phyloP scores from a whole-genome alignment of 2,888 invertebrate species.

The Oegoconia quadripuncta region DNA sequence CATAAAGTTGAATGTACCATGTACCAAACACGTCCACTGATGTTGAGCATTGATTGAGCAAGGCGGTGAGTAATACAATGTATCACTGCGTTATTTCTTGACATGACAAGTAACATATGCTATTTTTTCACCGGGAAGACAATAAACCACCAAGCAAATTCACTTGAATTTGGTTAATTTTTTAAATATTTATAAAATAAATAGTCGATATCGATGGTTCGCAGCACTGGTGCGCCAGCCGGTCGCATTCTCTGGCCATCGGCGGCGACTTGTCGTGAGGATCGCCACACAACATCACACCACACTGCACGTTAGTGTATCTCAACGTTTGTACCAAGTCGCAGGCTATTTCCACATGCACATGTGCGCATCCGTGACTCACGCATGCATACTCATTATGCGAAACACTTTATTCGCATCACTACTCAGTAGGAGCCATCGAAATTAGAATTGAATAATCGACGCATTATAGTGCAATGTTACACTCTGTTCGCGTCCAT shows the following conservation, averaged over 20 bases:
- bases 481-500: constrained; percentile 28
- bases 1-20: too few species aligned
- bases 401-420: constrained; percentile 45
- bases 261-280: constrained; percentile 60
- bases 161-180: not conserved
- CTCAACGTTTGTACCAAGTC: constrained; percentile 66
- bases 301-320: constrained; percentile 39
- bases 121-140: not conserved
- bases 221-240: constrained; percentile 68
- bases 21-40: too few species aligned
- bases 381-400: constrained; percentile 62
- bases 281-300: constrained; percentile 48
- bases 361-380: constrained; percentile 68
- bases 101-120: not conserved
- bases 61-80: too few species aligned
- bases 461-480: constrained; percentile 39
- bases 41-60: too few species aligned
- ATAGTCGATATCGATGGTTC: constrained; percentile 39
- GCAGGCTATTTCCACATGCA: constrained; percentile 71
- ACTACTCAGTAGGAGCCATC: constrained; percentile 42
- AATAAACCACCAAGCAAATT: not conserved
- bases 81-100: not conserved
- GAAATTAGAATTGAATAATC: constrained; percentile 54
- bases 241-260: constrained; percentile 69
- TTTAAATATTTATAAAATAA: not conserved